Evolutionary conservation across 2,797 vertebrate species (phyloP).

Genomic region (Bovichtus variegatus): DNA sequence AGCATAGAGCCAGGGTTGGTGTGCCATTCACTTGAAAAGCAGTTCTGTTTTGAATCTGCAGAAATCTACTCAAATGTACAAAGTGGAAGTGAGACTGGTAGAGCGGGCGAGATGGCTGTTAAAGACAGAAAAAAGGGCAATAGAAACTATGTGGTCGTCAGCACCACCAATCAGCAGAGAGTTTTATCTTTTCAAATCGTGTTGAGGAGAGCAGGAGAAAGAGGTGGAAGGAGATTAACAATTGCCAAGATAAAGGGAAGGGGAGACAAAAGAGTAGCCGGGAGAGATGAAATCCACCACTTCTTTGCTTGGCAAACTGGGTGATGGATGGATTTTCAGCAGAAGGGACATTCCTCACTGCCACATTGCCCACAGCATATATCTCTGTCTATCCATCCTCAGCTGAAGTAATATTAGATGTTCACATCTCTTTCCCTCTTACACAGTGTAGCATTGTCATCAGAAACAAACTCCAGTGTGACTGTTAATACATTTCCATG

Average conservation of each 20-base stretch:
- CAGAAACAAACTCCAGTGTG: constrained; percentile 5
- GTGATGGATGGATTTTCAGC: constrained; percentile 70
- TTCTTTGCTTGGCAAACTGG: constrained; percentile 55
- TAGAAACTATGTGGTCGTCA: constrained; percentile 57
- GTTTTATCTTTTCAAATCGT: constrained; percentile 59
- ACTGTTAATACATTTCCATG: constrained; percentile 13
- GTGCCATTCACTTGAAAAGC: constrained; percentile 22
- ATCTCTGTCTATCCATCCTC: constrained; percentile 24
- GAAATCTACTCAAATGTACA: constrained; percentile 34
- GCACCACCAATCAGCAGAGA: constrained; percentile 52
- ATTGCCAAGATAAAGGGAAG: constrained; percentile 47
- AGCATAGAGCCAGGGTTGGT: neutral
- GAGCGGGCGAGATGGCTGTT: constrained; percentile 47
- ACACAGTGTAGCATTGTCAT: neutral
- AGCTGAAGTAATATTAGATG: constrained; percentile 20
- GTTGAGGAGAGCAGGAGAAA: constrained; percentile 51
- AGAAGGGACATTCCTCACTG: constrained; percentile 72
- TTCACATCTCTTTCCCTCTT: constrained; percentile 12
- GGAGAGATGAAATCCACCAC: constrained; percentile 67
- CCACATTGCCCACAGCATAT: constrained; percentile 42
- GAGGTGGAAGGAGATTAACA: constrained; percentile 56
- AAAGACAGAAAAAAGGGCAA: constrained; percentile 63
- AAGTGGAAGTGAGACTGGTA: constrained; percentile 13
- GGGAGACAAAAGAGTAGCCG: constrained; percentile 49
- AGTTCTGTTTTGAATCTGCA: constrained; percentile 52